A percentile compares a stretch with the other conserved stretches of the same genome.
phyloP scores from a whole-genome alignment of 2,797 vertebrate species.

The Oreonectes daqikongensis region DNA sequence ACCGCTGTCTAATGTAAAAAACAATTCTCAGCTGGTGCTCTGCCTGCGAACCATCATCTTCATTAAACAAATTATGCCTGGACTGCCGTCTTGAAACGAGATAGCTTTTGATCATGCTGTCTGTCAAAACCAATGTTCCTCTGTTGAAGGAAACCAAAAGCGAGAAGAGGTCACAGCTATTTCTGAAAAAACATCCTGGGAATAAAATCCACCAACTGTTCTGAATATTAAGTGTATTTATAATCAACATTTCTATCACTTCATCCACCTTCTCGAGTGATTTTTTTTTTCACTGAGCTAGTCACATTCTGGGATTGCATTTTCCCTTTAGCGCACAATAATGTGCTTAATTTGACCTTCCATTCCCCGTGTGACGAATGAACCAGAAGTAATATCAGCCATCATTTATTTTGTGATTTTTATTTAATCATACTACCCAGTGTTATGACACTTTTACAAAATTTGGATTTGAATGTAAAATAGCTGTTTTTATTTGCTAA shows the following conservation, averaged over 20 bases:
- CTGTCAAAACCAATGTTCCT: slow-evolving; percentile 41
- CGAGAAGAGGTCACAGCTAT: slow-evolving; percentile 36
- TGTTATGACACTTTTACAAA: not conserved
- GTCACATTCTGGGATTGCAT: not conserved
- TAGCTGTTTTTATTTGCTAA: not conserved
- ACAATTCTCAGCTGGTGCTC: slow-evolving; percentile 18
- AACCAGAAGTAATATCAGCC: not conserved
- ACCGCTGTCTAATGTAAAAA: slow-evolving; percentile 41
- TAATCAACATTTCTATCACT: not conserved
- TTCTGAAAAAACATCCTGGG: slow-evolving; percentile 11
- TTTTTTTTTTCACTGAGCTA: not conserved
- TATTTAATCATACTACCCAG: not conserved
- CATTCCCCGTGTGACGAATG: not conserved
- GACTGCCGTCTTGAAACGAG: slow-evolving; percentile 37
- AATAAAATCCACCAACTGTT: not conserved
- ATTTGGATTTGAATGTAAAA: not conserved
- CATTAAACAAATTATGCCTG: slow-evolving; percentile 46
- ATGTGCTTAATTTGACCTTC: not conserved
- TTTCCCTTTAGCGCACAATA: not conserved
- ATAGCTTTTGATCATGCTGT: slow-evolving; percentile 36
- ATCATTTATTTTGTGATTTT: not conserved
- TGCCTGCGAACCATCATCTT: slow-evolving; percentile 46
- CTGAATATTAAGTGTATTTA: not conserved
- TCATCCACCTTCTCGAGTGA: not conserved
- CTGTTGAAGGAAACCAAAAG: slow-evolving; percentile 11